Base-by-base conservation (phyloP, 2,113 vertebrate species). In the Sinocyclocheilus anshuiensis region DNA sequence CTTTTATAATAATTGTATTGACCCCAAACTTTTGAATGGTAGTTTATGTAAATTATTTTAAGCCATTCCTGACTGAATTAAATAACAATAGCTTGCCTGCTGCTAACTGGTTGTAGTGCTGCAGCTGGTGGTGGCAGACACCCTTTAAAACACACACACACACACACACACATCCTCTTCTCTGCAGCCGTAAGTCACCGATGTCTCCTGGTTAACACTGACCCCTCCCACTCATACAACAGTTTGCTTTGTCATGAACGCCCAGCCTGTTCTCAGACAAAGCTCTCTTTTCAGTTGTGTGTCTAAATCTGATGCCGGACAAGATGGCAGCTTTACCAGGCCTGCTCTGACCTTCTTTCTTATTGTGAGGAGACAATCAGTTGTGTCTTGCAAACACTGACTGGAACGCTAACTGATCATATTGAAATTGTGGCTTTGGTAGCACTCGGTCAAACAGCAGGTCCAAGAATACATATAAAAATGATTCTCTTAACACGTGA, bases 221-320 rank as follows among this genome's bases (percentile, higher is more conserved):
- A 24, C 57, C 26, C 50, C 86, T 55, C 71, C 57, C 84, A 77
- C 50, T 53, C 65, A 16, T 50, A 89, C 88, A 90, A 91, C 87
- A 89, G 88, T 90, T 89, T 89, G 84, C 86, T 89, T 92, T 93
- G 90, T 91, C 90, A 89, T 80, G 81, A 90, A 63, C 75, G 45
- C 84, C 76, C 80, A 84, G 53, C 45, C 77, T 65, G 86, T 45
- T 53, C 53, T 67, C 77, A 57, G 42, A 92, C 90, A 92, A 92
- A 89, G 90, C 76, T 69, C 7, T 39, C 74, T 65, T 88, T 91
- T 89, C 86, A 87, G 45, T 13, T 36, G 13, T 48, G 45, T 78
- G 87, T 84, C 81, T 77, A 61, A 86, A 65, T 72, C 81, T 85
- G 74, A 82, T 75, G 59, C 81, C 65, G 83, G 74, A 75, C 74